A percentile compares a stretch with the other conserved stretches of the same genome.
Evolutionary conservation across 2,888 invertebrate genomes (phyloP).

Genomic region (Meandrusa payeni): DNA sequence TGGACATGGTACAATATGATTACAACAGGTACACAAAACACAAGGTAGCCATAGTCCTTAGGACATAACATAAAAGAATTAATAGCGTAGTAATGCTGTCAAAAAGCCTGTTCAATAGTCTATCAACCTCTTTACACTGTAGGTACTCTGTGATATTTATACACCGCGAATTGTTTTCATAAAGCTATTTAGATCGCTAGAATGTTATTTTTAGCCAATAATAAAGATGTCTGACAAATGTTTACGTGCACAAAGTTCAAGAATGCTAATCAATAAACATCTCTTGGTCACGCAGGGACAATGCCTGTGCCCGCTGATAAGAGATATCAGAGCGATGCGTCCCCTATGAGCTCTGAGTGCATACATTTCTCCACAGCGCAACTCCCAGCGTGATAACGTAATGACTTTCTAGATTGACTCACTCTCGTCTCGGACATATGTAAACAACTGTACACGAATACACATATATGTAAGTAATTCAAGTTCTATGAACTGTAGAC

Average conservation of each 20-base stretch:
- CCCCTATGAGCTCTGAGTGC: constrained; percentile 44
- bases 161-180: too few relatives aligned
- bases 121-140: too few relatives aligned
- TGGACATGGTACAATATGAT: too few relatives aligned
- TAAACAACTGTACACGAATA: constrained; percentile 47
- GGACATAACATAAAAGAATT: too few relatives aligned
- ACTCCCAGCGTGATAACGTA: constrained; percentile 59
- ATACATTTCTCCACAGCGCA: constrained; percentile 57
- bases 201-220: constrained; percentile 31
- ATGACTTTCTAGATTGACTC: constrained; percentile 70
- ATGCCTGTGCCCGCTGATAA: constrained; percentile 50
- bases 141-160: too few relatives aligned
- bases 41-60: too few relatives aligned
- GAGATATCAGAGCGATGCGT: constrained; percentile 38
- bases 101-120: too few relatives aligned
- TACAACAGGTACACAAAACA: too few relatives aligned
- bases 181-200: too few relatives aligned
- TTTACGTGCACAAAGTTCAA: constrained; percentile 57
- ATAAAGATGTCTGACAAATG: constrained; percentile 36
- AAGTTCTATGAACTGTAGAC: constrained; percentile 70
- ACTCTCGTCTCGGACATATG: constrained; percentile 50
- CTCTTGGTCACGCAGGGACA: constrained; percentile 49
- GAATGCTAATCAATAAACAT: constrained; percentile 60
- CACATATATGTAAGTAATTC: constrained; percentile 45
- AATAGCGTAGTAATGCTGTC: too few relatives aligned